Evolutionary conservation across 2,888 invertebrate species (phyloP).

Genomic region (Neoascia interrupta): DNA sequence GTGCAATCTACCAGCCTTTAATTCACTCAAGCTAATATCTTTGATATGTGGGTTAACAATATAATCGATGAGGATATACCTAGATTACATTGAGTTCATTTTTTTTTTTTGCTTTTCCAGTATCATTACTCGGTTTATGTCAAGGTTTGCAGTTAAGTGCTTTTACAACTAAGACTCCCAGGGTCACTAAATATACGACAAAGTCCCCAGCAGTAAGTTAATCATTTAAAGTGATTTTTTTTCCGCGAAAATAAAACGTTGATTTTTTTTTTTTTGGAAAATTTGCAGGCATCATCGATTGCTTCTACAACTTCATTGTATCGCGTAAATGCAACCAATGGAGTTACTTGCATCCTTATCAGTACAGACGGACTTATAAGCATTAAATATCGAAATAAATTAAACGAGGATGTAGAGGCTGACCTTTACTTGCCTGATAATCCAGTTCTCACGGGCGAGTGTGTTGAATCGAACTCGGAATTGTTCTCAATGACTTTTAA

Average conservation of each 20-base stretch:
- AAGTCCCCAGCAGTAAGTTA: constrained; percentile 78
- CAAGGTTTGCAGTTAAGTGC: constrained; percentile 81
- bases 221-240: background rate
- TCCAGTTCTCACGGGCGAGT: constrained; percentile 86
- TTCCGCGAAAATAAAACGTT: background rate
- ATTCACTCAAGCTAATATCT: constrained; percentile 40
- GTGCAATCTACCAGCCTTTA: constrained; percentile 31
- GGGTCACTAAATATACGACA: constrained; percentile 84
- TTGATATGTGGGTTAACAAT: constrained; percentile 47
- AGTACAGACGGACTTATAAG: constrained; percentile 85
- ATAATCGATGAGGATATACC: constrained; percentile 55
- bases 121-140: constrained; percentile 71
- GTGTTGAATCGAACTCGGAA: constrained; percentile 87
- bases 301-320: constrained; percentile 82
- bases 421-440: constrained; percentile 88
- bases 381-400: constrained; percentile 85
- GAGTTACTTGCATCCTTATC: constrained; percentile 89
- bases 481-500: constrained; percentile 87
- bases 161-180: constrained; percentile 83
- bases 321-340: constrained; percentile 85
- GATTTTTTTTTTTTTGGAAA: too few species aligned
- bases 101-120: too few species aligned
- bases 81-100: background rate
- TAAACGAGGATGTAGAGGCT: constrained; percentile 84
- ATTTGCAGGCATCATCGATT: constrained; percentile 77